Percentiles rank a stretch among this genome's conserved stretches.
Conservation (phyloP, 2,113 vertebrate species). For the Phoxinus phoxinus region DNA sequence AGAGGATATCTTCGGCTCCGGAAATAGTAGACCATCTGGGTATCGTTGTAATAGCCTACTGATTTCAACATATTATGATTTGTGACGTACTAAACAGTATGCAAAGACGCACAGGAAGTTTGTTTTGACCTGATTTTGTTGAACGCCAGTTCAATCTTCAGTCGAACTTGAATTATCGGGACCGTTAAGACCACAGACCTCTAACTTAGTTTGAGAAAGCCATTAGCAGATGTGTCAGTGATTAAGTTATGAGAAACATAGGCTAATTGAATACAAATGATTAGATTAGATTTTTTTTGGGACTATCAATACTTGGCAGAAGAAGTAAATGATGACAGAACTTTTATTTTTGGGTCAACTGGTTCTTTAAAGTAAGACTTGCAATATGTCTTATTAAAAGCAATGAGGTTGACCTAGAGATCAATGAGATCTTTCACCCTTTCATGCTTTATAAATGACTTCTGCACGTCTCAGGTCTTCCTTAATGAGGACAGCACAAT, state of each 20-base stretch:
- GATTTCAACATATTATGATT: too few species aligned
- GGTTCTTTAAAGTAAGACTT: slow-evolving; percentile 1
- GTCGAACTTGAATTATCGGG: too few species aligned
- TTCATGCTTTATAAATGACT: slow-evolving; percentile 33
- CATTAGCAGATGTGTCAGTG: not conserved
- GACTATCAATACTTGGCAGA: not conserved
- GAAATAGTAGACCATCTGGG: too few species aligned
- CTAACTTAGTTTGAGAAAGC: not conserved
- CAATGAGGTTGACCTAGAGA: not conserved
- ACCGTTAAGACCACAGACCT: not conserved
- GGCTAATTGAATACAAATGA: not conserved
- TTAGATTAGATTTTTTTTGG: not conserved
- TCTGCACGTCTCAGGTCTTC: not conserved
- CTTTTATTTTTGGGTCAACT: not conserved
- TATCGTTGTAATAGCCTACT: too few species aligned
- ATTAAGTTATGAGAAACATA: not conserved
- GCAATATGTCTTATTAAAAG: slow-evolving; percentile 11
- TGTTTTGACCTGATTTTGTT: too few species aligned
- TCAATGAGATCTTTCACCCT: not conserved
- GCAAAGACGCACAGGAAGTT: too few species aligned
- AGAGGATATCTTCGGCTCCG: too few species aligned
- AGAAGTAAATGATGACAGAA: not conserved
- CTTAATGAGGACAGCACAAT: not conserved
- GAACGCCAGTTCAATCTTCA: too few species aligned
- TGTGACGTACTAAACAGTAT: too few species aligned